Base-by-base conservation (phyloP, 64 coral and sea anemone genomes). In the Catalaphyllia jardinei region DNA sequence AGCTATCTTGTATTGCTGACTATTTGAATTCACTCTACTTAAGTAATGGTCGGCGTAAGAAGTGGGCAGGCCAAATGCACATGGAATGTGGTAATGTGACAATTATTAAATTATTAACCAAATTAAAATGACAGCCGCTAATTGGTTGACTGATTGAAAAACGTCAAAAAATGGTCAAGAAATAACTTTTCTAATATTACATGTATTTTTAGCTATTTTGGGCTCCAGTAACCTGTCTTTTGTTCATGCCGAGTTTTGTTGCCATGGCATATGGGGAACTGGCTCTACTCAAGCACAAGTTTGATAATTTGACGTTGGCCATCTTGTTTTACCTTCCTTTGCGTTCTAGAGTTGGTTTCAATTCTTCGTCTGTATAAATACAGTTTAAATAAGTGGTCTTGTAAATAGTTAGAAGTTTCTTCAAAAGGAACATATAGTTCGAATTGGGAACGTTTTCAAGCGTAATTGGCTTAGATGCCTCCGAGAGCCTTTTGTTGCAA, bases 241-340 rank as follows among this genome's bases (percentile, higher is more conserved):
- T 25, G 13, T 77, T 19, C 22, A 24, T 52, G 24, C 75, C 75
- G 42, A 51, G 42, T 77, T 24, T 77, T 17, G 42, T 52, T 52
- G 20, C 22, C 42, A 52, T 51, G 42, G 75, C 17, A 77, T 9
- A 77, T 27, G 75, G 75, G 75, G 75, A 77, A 77, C 38, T 77
- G 75, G 75, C 2, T 3, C 69, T 72, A 72, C 28, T n/a, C 3
- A 12, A 31, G 69, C 69, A 31, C n/a, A 12, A 11, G 69, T 0
- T 0, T 1, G n/a, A n/a, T 27, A 6, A 8, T 10, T 72, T 8
- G 19, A 27, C 11, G 8, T 4, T 29, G 29, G 69, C 69, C 69
- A 72, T 72, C n/a, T 72, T 72, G 69, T 4, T 72, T 29, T 27
- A 4, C 2, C 0, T 38, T 4, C 0, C 6, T 8, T 46, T 6